Evolutionary conservation across 2,888 invertebrate species (phyloP), one percentile per base, ranked within the genome.

Genomic region (Drepana falcataria): DNA sequence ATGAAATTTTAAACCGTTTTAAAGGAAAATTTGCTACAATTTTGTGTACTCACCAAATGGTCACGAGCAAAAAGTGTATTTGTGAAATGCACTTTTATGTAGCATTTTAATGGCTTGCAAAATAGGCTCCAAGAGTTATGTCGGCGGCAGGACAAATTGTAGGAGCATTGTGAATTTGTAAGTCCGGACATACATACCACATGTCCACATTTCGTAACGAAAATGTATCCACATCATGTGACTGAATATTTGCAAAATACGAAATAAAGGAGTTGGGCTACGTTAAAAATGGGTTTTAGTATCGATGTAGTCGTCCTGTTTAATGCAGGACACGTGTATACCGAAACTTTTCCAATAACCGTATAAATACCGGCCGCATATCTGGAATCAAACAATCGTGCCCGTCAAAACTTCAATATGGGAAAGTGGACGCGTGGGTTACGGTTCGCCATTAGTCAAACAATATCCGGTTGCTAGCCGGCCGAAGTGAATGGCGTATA

Each of bases 111-210:
- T 77, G 72, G 77, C 66, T 75, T 72, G 73, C 76, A 73, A 80
- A 85, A 83, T 80, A 77, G 73, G 71, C 71, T 68, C 68, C 65
- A 62, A 72, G 77, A 82, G 77, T 79, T 83, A 83, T 79, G 72
- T 76, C 70, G 79, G 77, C 77, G 75, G 71, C 63, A 66, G 76
- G 79, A 84, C 83, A 84, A 84, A 85, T 83, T 80, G 81, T 81
- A 72, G 74, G 75, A 76, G 75, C 77, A 74, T 78, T 78, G 77
- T 76, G 73, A 75, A 81, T 84, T 77, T 77, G 78, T 77, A 73
- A 73, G 73, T 65, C 55, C 65, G 67, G 66, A 37, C 71, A 74
- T 65, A 64, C 68, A 75, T 78, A 9, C 69, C 65, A 69, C 64
- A 73, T 70, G 73, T 66, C 9, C 64, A 62, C 70, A 71, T 75